Conservation (phyloP, 2,888 invertebrate species). For the Conistra vaccinii region DNA sequence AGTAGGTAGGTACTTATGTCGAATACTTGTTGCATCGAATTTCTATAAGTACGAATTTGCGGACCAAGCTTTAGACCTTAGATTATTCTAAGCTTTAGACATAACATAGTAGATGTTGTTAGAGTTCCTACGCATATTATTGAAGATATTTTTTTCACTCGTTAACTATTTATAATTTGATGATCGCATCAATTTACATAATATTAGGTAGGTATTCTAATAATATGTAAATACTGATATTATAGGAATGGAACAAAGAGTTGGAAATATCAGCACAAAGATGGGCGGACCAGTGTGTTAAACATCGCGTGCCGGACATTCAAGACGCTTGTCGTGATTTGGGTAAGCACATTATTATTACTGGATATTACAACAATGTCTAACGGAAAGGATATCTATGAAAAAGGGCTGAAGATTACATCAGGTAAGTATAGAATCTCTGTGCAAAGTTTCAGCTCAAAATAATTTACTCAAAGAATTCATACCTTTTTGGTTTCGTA, state of each 20-base stretch:
- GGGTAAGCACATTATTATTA: constrained; percentile 67
- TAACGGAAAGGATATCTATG: too few relatives aligned
- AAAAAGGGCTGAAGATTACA: too few relatives aligned
- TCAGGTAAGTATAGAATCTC: too few relatives aligned
- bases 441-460: too few relatives aligned
- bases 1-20: neutral
- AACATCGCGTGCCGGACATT: constrained; percentile 72
- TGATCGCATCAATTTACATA: neutral
- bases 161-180: neutral
- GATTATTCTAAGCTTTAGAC: too few relatives aligned
- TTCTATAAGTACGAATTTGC: neutral
- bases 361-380: too few relatives aligned
- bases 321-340: constrained; percentile 81
- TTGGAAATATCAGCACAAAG: constrained; percentile 81
- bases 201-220: neutral
- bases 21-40: neutral
- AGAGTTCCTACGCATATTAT: neutral
- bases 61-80: neutral
- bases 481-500: too few relatives aligned
- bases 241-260: constrained; percentile 82
- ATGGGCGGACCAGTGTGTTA: constrained; percentile 86
- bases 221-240: neutral
- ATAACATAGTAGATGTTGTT: too few relatives aligned
- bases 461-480: too few relatives aligned
- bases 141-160: neutral